Evolutionary conservation across 2,797 vertebrate genomes (phyloP).

Genomic region (Scleropages formosus): DNA sequence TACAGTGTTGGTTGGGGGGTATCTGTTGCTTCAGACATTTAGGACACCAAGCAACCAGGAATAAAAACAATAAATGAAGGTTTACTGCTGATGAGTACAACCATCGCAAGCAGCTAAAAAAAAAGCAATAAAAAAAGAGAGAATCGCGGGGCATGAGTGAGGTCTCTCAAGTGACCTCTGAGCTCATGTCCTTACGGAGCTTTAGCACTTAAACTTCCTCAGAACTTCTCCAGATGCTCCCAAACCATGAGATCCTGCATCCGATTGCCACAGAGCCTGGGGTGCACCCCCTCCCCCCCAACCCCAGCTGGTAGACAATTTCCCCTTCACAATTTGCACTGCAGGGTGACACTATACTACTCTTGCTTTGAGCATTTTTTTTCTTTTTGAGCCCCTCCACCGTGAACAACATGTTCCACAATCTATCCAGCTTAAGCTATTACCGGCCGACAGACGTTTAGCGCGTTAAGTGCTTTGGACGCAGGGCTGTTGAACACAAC

Average conservation of each 20-base stretch:
- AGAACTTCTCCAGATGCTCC: slow-evolving; percentile 12
- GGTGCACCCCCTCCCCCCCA: slow-evolving; percentile 62
- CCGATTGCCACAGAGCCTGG: slow-evolving; percentile 50
- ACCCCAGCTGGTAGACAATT: slow-evolving; percentile 57
- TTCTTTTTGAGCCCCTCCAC: neutral
- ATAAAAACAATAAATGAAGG: slow-evolving; percentile 13
- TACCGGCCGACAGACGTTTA: neutral
- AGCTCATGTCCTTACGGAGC: neutral
- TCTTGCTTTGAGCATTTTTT: slow-evolving; percentile 45
- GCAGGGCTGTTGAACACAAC: neutral
- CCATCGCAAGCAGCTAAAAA: neutral
- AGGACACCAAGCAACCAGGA: slow-evolving; percentile 23
- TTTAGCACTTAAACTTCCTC: neutral
- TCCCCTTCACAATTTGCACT: slow-evolving; percentile 57
- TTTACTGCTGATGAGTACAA: slow-evolving; percentile 17
- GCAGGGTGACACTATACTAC: slow-evolving; percentile 66
- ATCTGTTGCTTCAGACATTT: slow-evolving; percentile 13
- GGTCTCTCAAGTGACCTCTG: slow-evolving; percentile 19
- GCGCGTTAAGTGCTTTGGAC: neutral
- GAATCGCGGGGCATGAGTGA: neutral
- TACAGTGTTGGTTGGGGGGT: neutral
- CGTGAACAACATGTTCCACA: neutral
- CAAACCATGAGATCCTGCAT: slow-evolving; percentile 40
- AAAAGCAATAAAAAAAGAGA: neutral
- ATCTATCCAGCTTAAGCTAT: neutral